These are phyloP conservation scores for Zaprionus inermis DNA, from an alignment of 1,140 invertebrate species.

Conservation along the genomic window DNA sequence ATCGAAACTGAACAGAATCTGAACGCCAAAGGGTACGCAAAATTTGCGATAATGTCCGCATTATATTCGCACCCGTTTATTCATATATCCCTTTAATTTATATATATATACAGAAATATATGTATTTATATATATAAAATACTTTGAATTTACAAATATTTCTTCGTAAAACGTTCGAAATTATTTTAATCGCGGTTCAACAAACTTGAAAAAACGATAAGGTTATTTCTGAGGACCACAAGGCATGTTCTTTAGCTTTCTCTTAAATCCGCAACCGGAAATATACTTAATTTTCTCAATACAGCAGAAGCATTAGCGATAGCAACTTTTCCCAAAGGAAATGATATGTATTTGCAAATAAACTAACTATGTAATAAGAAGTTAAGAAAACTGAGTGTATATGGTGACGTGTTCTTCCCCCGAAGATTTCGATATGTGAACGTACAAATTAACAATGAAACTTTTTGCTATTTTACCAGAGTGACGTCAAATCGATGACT, in stretches of 20 bases:
- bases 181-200: background rate
- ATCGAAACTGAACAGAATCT: slow-evolving; percentile 11
- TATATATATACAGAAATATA: too few relatives aligned
- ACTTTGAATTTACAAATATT: too few relatives aligned
- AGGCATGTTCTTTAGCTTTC: background rate
- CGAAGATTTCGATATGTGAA: background rate
- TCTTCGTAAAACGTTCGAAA: too few relatives aligned
- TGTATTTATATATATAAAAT: too few relatives aligned
- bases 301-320: background rate
- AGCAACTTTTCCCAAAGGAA: background rate
- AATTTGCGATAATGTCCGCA: slow-evolving; percentile 2
- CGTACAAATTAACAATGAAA: background rate
- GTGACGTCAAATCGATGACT: slow-evolving; percentile 1
- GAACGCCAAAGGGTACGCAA: background rate
- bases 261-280: background rate
- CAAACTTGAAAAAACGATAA: background rate
- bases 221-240: background rate
- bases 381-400: background rate
- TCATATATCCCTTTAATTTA: too few relatives aligned
- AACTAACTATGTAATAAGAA: background rate
- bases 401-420: background rate
- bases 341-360: background rate
- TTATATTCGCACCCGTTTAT: too few relatives aligned
- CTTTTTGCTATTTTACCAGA: slow-evolving; percentile 1
- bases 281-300: too few relatives aligned